These are phyloP conservation scores for Phengaris arion DNA, from an alignment of 2,888 invertebrate genomes.

Conservation along the genomic window DNA sequence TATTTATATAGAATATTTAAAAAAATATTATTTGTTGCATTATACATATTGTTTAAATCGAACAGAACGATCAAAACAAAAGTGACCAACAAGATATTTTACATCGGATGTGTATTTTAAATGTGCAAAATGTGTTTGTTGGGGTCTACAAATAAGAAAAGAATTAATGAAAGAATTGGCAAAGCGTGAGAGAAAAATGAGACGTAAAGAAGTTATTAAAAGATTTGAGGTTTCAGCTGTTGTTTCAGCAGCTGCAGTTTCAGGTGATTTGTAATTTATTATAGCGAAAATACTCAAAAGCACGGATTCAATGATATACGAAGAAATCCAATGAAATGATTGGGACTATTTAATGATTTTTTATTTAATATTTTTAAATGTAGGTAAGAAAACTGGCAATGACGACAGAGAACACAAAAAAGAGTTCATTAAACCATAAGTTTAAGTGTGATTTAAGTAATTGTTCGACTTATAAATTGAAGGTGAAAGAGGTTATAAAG, in stretches of 20 bases:
- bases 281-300: slow-evolving; percentile 25
- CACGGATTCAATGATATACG: slow-evolving; percentile 1
- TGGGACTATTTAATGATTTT: slow-evolving; percentile 31
- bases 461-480: not conserved
- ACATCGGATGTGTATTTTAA: slow-evolving; percentile 26
- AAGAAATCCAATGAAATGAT: slow-evolving; percentile 14
- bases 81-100: slow-evolving; percentile 27
- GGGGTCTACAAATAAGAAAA: slow-evolving; percentile 44
- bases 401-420: slow-evolving; percentile 8
- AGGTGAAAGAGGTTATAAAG: slow-evolving; percentile 3
- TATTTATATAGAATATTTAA: no score
- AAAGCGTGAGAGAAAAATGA: slow-evolving; percentile 52
- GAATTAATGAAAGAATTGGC: slow-evolving; percentile 50
- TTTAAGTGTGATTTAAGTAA: slow-evolving; percentile 8
- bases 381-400: not conserved
- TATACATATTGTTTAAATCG: not conserved
- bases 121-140: slow-evolving; percentile 19
- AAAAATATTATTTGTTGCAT: no score
- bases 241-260: no score
- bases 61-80: not conserved
- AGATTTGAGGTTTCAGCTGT: slow-evolving; percentile 12
- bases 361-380: slow-evolving; percentile 29
- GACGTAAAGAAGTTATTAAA: slow-evolving; percentile 19
- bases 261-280: slow-evolving; percentile 1
- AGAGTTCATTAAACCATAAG: slow-evolving; percentile 8